Evolutionary conservation across 2,888 invertebrate genomes (phyloP).

Genomic region (Tipula confusa): DNA sequence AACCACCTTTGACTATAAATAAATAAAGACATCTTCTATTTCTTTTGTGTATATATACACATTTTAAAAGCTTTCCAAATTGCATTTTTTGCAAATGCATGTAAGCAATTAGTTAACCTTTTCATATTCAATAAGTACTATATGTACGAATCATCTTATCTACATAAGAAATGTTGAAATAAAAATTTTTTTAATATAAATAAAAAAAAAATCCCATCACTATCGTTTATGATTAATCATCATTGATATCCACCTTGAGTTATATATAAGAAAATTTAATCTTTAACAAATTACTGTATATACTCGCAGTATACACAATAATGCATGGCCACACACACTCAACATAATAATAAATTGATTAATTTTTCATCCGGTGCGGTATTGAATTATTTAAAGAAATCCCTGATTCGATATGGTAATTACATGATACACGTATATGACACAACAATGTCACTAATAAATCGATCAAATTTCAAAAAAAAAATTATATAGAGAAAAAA

Average conservation of each 20-base stretch:
- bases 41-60: background rate
- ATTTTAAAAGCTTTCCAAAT: background rate
- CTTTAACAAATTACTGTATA: background rate
- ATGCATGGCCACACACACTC: background rate
- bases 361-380: background rate
- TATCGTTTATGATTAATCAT: background rate
- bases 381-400: background rate
- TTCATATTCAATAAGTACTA: background rate
- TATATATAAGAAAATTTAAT: background rate
- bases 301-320: background rate
- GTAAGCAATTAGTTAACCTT: conserved; percentile 3
- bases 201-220: background rate
- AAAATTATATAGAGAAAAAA: background rate
- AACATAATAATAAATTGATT: background rate
- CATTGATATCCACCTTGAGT: background rate
- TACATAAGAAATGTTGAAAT: background rate
- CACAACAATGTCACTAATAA: background rate
- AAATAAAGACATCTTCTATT: background rate
- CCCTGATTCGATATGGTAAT: background rate
- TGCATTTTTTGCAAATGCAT: background rate
- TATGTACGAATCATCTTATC: background rate
- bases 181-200: background rate
- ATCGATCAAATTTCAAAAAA: background rate
- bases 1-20: background rate
- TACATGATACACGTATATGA: background rate